phyloP scores from a whole-genome alignment of 2,888 invertebrate genomes.

The Xestobium rufovillosum region DNA sequence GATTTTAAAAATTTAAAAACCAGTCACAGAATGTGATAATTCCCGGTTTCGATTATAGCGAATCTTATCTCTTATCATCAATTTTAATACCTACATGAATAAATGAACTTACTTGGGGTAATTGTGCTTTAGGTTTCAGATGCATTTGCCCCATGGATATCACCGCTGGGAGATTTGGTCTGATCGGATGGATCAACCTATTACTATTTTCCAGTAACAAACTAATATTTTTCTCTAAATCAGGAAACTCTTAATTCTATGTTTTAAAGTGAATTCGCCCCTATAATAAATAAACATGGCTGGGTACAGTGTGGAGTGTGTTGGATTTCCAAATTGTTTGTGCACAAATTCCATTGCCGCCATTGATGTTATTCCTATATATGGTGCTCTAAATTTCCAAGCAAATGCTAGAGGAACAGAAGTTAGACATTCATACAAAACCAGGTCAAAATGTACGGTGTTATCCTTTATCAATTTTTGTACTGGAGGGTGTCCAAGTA shows the following conservation, averaged over 20 bases:
- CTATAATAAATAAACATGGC: conserved; percentile 20
- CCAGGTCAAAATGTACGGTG: not conserved
- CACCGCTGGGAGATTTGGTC: conserved; percentile 40
- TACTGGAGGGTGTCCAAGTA: not conserved
- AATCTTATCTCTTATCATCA: too few species aligned
- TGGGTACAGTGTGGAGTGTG: conserved; percentile 28
- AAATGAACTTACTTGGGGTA: conserved; percentile 40
- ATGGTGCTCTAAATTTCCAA: conserved; percentile 7
- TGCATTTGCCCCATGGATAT: conserved; percentile 39
- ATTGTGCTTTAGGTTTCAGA: conserved; percentile 34
- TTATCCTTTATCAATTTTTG: not conserved
- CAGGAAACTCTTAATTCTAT: too few species aligned
- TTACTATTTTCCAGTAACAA: conserved; percentile 41
- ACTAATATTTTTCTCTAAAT: conserved; percentile 30
- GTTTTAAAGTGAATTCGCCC: conserved; percentile 8
- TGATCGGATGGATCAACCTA: conserved; percentile 34
- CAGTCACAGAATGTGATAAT: too few species aligned
- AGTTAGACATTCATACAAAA: not conserved
- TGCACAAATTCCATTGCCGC: conserved; percentile 20
- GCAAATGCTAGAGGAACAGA: conserved; percentile 8
- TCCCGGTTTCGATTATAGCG: too few species aligned
- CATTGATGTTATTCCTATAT: conserved; percentile 22
- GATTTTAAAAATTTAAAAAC: too few species aligned
- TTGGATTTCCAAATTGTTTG: conserved; percentile 28
- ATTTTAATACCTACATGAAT: too few species aligned